Evolutionary conservation across 2,113 vertebrate genomes (phyloP).

Genomic region (Capreolus pygargus): DNA sequence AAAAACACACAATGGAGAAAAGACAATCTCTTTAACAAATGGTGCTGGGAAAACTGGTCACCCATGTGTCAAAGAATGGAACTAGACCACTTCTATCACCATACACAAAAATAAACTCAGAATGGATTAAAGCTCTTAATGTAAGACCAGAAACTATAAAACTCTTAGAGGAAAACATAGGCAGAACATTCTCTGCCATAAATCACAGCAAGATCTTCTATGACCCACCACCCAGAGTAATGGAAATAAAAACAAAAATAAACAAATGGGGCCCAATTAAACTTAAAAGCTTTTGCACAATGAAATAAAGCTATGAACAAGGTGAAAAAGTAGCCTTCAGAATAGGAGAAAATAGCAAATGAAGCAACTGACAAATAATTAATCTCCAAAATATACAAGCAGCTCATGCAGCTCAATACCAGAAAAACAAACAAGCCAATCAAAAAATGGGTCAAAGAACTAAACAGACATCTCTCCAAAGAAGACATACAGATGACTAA

Average conservation of each 20-base stretch:
- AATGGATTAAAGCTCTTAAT: neutral
- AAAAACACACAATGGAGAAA: neutral
- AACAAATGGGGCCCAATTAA: neutral
- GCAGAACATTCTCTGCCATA: neutral
- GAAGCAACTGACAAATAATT: neutral
- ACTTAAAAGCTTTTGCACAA: neutral
- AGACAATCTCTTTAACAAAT: neutral
- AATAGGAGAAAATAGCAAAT: neutral
- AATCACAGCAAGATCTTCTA: neutral
- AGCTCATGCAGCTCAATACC: neutral
- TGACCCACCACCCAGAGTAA: neutral
- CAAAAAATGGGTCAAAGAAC: neutral
- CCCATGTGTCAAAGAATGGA: neutral
- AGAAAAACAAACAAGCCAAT: neutral
- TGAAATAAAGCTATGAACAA: neutral
- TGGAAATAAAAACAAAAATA: neutral
- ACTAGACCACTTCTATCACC: neutral
- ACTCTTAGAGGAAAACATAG: neutral
- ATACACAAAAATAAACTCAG: neutral
- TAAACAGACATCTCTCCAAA: neutral
- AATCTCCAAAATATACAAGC: neutral
- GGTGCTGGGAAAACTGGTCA: neutral
- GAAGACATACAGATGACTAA: neutral
- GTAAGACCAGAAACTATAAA: neutral
- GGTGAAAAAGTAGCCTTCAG: neutral